Evolutionary conservation across 2,888 invertebrate genomes (phyloP).

Genomic region (Leptopilina drosophilae): DNA sequence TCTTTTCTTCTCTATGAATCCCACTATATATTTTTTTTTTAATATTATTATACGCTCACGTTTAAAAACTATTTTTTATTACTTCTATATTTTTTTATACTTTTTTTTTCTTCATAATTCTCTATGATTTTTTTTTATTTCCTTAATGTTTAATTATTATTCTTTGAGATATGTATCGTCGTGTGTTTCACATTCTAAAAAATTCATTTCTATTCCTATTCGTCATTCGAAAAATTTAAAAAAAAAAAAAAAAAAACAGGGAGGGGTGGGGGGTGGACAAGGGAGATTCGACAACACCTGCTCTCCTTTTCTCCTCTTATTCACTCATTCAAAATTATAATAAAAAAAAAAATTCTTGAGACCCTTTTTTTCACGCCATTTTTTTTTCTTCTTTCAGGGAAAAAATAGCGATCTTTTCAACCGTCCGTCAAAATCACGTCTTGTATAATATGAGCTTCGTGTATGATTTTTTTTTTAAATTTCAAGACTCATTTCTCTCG

Average conservation of each 20-base stretch:
- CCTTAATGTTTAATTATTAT: constrained; percentile 76
- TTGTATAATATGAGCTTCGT: constrained; percentile 11
- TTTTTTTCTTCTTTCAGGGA: constrained; percentile 14
- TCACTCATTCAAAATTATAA: constrained; percentile 39
- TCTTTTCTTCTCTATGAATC: constrained; percentile 57
- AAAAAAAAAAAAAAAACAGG: too few species aligned
- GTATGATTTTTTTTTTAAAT: constrained; percentile 49
- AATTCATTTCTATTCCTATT: constrained; percentile 45
- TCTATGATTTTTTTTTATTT: constrained; percentile 59
- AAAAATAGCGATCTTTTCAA: constrained; percentile 41
- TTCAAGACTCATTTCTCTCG: constrained; percentile 52
- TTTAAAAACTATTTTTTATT: constrained; percentile 52
- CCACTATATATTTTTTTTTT: constrained; percentile 53
- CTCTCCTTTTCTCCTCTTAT: constrained; percentile 46
- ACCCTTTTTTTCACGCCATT: constrained; percentile 20
- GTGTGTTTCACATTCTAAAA: constrained; percentile 62
- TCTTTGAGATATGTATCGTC: constrained; percentile 77
- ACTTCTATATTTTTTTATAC: constrained; percentile 41
- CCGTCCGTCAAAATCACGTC: constrained; percentile 43
- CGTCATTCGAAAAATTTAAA: constrained; percentile 42
- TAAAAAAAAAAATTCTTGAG: constrained; percentile 27
- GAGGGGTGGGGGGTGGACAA: constrained; percentile 28
- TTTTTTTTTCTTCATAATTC: constrained; percentile 48
- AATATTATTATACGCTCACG: constrained; percentile 50
- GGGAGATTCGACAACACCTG: constrained; percentile 48